These are phyloP conservation scores for Xenopus borealis DNA, from an alignment of 2,113 vertebrate species.

Conservation along the genomic window DNA sequence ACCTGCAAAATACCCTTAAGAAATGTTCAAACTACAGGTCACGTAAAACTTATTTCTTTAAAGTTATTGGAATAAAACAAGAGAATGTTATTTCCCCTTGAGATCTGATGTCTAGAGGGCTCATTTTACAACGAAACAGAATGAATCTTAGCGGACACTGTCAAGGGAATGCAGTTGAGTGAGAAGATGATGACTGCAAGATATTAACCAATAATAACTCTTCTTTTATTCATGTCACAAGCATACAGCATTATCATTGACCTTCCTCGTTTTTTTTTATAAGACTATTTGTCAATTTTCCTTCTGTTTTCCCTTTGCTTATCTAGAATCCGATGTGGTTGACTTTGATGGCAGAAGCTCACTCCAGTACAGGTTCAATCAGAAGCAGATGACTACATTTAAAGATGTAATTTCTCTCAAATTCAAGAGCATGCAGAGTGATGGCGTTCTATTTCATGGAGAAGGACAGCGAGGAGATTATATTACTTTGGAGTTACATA, in stretches of 20 bases:
- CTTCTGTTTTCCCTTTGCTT: constrained; percentile 10
- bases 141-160: background rate
- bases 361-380: constrained; percentile 95
- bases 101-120: background rate
- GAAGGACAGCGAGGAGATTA: constrained; percentile 93
- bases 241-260: constrained; percentile 9
- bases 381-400: constrained; percentile 94
- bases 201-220: constrained; percentile 2
- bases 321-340: constrained; percentile 83
- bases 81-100: too few species aligned
- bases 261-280: constrained; percentile 30
- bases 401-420: constrained; percentile 94
- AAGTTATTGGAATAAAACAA: background rate
- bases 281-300: constrained; percentile 21
- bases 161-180: constrained; percentile 4
- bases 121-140: background rate
- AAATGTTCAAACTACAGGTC: background rate
- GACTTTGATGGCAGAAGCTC: constrained; percentile 95
- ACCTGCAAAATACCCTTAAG: background rate
- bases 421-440: constrained; percentile 91
- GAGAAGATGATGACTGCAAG: constrained; percentile 2
- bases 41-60: background rate
- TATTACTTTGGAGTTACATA: constrained; percentile 90
- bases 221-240: background rate
- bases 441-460: constrained; percentile 91